Base-by-base conservation (phyloP, 92 coral and sea anemone genomes). In the Desmophyllum pertusum region DNA sequence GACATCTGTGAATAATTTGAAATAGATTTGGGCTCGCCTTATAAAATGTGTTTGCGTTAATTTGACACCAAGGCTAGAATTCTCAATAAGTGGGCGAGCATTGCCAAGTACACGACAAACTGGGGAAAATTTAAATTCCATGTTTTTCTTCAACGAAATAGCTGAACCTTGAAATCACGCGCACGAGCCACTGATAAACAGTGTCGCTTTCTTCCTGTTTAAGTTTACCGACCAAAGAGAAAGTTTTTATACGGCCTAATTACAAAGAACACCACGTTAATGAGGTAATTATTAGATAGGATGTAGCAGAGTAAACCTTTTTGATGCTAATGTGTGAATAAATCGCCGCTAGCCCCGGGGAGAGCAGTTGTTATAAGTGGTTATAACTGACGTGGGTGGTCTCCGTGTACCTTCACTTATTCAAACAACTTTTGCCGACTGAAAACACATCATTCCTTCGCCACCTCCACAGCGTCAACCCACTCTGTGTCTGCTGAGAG, bases 221-320 rank as follows among this genome's bases (percentile, higher is more conserved):
- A 89, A 89, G 95, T 92, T 92, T 89, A 94, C 95, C 92, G 90
- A 87, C 87, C 93, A 55, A 86, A 86, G 79, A 83, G 87, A 76
- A 93, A 89, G 98, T 94, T 92, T 84, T 94, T 88, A 90, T 92
- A 91, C 91, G 91, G 77, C 85, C 79, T 94, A 89, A 94, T 94
- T 94, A 92, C 90, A 87, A 92, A 89, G 82, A 88, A 89, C 98
- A 94, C 91, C 84, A 83, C 78, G 87, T 41, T 93, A 93, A 91
- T 93, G 91, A 87, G 98, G 93, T 94, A 91, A 94, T 94, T 94
- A 94, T 87, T 84, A 89, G 95, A 91, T 94, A 85, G 86, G 89
- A 80, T 86, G 73, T 80, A 57, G 89, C 72, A 88, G 92, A 86
- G 85, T 94, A 91, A 94, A 78, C 85, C 95, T 92, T 92, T 92